Evolutionary conservation across 2,113 vertebrate genomes (phyloP).

Genomic region (Ciconia maguari): DNA sequence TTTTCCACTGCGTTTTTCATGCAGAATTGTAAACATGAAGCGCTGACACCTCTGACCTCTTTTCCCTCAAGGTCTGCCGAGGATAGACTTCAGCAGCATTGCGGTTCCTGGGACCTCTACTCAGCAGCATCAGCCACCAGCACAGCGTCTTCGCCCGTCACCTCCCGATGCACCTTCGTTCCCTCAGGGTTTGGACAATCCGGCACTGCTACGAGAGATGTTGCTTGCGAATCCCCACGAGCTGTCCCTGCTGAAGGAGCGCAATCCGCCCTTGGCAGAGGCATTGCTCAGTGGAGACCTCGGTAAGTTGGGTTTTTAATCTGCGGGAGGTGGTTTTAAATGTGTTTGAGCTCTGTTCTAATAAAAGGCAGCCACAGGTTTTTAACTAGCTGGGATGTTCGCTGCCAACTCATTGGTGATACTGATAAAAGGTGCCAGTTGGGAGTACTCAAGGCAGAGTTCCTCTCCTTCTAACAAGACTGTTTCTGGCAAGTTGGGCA

Average conservation of each 20-base stretch:
- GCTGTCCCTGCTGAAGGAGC: constrained; percentile 94
- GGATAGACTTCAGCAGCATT: constrained; percentile 96
- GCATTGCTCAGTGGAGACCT: constrained; percentile 95
- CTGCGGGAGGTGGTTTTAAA: neutral
- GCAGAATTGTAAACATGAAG: rapidly evolving
- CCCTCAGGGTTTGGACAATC: constrained; percentile 92
- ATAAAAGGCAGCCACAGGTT: rapidly evolving
- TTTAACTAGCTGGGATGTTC: neutral
- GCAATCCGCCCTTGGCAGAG: constrained; percentile 93
- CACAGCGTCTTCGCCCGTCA: constrained; percentile 33
- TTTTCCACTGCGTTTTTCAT: neutral
- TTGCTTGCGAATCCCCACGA: constrained; percentile 94
- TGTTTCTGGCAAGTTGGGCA: neutral
- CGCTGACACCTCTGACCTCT: rapidly evolving
- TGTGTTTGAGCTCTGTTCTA: neutral
- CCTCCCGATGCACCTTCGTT: constrained; percentile 65
- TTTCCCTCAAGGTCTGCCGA: constrained; percentile 82
- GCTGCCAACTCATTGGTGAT: neutral
- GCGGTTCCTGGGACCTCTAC: constrained; percentile 88
- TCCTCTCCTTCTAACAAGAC: neutral
- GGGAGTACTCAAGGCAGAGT: neutral
- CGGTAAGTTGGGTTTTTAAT: constrained; percentile 71
- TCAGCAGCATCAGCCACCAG: constrained; percentile 54
- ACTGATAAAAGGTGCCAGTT: neutral
- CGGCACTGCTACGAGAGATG: constrained; percentile 92